Conservation (phyloP, 2,113 vertebrate genomes). For the Limanda limanda region DNA sequence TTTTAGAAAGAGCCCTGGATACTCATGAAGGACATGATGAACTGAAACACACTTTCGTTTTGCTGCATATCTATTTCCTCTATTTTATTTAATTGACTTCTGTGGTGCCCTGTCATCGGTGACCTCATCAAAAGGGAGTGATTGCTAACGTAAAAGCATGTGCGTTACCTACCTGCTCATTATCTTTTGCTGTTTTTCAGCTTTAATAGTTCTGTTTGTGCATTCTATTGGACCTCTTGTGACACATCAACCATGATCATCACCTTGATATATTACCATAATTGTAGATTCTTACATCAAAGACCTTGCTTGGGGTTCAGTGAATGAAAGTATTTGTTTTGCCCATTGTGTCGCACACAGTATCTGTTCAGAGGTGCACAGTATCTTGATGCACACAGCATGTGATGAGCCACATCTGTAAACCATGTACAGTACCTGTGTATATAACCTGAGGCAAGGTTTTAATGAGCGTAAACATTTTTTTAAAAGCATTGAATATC, state of each 20-base stretch:
- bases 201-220: slow-evolving; percentile 22
- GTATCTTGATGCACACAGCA: slow-evolving; percentile 47
- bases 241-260: slow-evolving; percentile 16
- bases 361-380: slow-evolving; percentile 47
- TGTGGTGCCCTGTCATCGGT: neutral
- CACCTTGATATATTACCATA: slow-evolving; percentile 29
- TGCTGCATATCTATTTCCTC: neutral
- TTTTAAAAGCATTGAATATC: slow-evolving; percentile 58
- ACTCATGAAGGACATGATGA: neutral
- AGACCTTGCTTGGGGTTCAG: slow-evolving; percentile 29
- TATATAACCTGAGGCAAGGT: slow-evolving; percentile 59
- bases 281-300: slow-evolving; percentile 42
- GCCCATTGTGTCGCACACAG: slow-evolving; percentile 35
- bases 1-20: slow-evolving; percentile 2
- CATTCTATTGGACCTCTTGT: slow-evolving; percentile 32
- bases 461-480: slow-evolving; percentile 82
- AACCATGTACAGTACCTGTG: slow-evolving; percentile 53
- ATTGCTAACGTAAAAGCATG: neutral
- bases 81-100: neutral
- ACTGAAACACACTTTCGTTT: no score
- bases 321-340: slow-evolving; percentile 14
- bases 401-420: slow-evolving; percentile 54
- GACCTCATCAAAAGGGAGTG: neutral
- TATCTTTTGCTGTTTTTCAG: slow-evolving; percentile 3
- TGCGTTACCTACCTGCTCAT: neutral